These are phyloP conservation scores for Drosophila mimica DNA, from an alignment of 2,888 invertebrate species.

Conservation along the genomic window DNA sequence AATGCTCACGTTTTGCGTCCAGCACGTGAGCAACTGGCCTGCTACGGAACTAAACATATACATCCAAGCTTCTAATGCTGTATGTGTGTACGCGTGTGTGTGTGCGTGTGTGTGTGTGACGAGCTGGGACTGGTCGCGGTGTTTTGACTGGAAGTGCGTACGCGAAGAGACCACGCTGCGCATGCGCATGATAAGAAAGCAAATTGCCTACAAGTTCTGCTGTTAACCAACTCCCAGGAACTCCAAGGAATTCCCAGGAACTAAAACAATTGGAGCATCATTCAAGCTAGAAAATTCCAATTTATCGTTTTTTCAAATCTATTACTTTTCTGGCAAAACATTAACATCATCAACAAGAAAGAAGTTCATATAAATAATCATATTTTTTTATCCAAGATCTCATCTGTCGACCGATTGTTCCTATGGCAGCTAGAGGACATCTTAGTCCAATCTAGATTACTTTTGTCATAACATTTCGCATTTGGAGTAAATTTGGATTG, in stretches of 20 bases:
- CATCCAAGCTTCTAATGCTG: not conserved
- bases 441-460: not conserved
- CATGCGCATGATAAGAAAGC: slow-evolving; percentile 37
- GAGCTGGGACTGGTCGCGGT: slow-evolving; percentile 24
- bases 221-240: not conserved
- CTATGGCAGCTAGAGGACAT: not conserved
- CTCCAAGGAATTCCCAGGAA: not conserved
- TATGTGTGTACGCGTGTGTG: slow-evolving; percentile 3
- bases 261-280: not conserved
- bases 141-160: slow-evolving; percentile 64
- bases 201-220: not conserved
- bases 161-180: slow-evolving; percentile 41
- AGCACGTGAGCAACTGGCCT: slow-evolving; percentile 61
- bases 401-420: not conserved
- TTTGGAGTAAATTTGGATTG: not conserved
- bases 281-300: not conserved
- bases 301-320: not conserved
- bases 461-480: not conserved
- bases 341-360: not conserved
- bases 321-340: not conserved
- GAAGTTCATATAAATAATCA: not conserved
- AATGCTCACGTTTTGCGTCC: slow-evolving; percentile 55
- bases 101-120: slow-evolving; percentile 4
- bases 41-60: slow-evolving; percentile 28
- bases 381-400: not conserved